A percentile compares a stretch with the other conserved stretches of the same genome.
These are phyloP conservation scores for Scyliorhinus canicula DNA, from an alignment of 2,797 vertebrate genomes.

Conservation along the genomic window DNA sequence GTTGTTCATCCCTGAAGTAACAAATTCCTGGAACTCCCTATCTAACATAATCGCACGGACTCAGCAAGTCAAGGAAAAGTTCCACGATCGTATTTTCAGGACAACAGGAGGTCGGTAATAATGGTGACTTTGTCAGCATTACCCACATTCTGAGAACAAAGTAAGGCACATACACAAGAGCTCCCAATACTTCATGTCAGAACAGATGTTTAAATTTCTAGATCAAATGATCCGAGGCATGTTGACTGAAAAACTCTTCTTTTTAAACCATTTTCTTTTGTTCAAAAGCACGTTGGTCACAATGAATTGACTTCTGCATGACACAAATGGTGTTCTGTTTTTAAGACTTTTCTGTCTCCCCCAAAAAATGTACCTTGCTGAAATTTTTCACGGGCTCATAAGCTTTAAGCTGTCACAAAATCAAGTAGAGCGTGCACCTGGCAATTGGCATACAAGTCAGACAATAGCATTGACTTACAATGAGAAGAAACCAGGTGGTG, in stretches of 20 bases:
- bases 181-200: neutral
- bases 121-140: neutral
- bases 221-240: neutral
- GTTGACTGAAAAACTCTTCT: neutral
- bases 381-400: neutral
- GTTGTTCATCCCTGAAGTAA: neutral
- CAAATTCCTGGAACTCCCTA: neutral
- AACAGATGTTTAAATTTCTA: neutral
- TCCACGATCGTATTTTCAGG: neutral
- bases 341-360: neutral
- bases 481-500: neutral
- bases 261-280: neutral
- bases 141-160: neutral
- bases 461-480: neutral
- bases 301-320: neutral
- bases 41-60: neutral
- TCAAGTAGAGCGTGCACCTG: neutral
- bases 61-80: neutral
- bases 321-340: neutral
- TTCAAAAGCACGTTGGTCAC: neutral
- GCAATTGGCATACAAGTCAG: neutral
- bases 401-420: neutral
- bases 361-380: neutral
- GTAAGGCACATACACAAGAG: neutral
- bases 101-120: neutral